Evolutionary conservation across 2,888 invertebrate species (phyloP).

Genomic region (Zaprionus obscuricornis): DNA sequence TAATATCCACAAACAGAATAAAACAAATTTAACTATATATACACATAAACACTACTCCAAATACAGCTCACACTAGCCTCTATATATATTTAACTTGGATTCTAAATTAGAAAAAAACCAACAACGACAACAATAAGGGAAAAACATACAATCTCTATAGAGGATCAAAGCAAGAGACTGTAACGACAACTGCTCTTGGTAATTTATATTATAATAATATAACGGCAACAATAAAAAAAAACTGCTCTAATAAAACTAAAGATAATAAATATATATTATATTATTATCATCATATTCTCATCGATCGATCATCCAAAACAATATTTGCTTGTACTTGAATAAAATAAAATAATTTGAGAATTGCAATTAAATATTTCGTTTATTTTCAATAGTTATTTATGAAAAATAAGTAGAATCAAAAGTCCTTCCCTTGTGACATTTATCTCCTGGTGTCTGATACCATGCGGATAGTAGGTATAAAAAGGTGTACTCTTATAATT

Average conservation of each 20-base stretch:
- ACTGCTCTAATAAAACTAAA: conserved; percentile 49
- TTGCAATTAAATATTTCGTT: too few relatives aligned
- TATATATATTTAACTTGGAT: conserved; percentile 59
- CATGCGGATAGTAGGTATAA: too few relatives aligned
- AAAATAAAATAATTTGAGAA: conserved; percentile 61
- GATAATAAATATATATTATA: conserved; percentile 70
- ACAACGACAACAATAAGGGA: conserved; percentile 18
- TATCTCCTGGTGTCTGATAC: too few relatives aligned
- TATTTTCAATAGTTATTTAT: conserved; percentile 1
- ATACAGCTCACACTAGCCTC: conserved; percentile 6
- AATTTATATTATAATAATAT: conserved; percentile 58
- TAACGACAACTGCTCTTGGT: conserved; percentile 65
- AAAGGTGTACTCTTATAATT: too few relatives aligned
- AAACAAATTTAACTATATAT: conserved; percentile 30
- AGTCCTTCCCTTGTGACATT: too few relatives aligned
- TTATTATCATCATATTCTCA: conserved; percentile 59
- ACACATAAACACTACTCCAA: conserved; percentile 20
- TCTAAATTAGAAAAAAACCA: conserved; percentile 65
- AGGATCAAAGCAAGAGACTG: too few relatives aligned
- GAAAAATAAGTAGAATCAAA: neutral
- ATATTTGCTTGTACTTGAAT: conserved; percentile 71
- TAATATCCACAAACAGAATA: conserved; percentile 50
- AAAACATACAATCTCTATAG: too few relatives aligned
- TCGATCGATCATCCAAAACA: conserved; percentile 65
- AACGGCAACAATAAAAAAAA: conserved; percentile 35